Base-by-base conservation (phyloP, 64 coral and sea anemone genomes). In the Stichodactyla mertensii region DNA sequence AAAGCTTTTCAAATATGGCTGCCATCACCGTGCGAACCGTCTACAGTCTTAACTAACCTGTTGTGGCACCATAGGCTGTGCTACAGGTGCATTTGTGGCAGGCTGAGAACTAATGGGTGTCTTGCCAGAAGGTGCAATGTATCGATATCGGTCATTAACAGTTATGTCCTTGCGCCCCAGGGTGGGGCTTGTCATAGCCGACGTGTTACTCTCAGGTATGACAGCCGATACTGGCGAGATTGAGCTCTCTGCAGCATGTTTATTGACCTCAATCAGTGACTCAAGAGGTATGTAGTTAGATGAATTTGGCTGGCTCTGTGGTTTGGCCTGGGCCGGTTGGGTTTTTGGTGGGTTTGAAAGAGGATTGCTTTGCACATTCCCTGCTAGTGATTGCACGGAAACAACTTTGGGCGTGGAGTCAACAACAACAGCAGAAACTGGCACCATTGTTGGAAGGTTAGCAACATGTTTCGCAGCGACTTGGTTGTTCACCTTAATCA, bases 221-320 rank as follows among this genome's bases (percentile, higher is more conserved):
- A 95, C 86, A 5, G 94, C 94, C 56, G 90, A 92, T 51, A 95
- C 91, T 1, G 94, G 94, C 10, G 94, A 95, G 23, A 89, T 82
- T 2, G 90, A 89, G 12, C 82, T 85, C 57, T 92, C 87, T 28
- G 89, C 85, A 1, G 79, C 84, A 67, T 95, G 94, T 62, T 86
- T 82, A 58, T 95, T 95, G 9, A 95, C 90, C 77, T 95, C 90
- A 71, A 89, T 85, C 54, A 95, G 60, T 52, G 94, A 95, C 57
- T 95, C 94, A 45, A 95, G 91, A 23, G 94, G 94, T 92, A 87
- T 95, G 90, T 95, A 95, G 69, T 31, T 19, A 74, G 69, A 74
- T 24, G 66, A 70, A 22, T 45, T 45, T 45, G 60, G 60, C 19
- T 62, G 60, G 60, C 16, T 20, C 9, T 74, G 69, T 6, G 69